phyloP scores from a whole-genome alignment of 1,140 invertebrate species.

The Linepithema humile region DNA sequence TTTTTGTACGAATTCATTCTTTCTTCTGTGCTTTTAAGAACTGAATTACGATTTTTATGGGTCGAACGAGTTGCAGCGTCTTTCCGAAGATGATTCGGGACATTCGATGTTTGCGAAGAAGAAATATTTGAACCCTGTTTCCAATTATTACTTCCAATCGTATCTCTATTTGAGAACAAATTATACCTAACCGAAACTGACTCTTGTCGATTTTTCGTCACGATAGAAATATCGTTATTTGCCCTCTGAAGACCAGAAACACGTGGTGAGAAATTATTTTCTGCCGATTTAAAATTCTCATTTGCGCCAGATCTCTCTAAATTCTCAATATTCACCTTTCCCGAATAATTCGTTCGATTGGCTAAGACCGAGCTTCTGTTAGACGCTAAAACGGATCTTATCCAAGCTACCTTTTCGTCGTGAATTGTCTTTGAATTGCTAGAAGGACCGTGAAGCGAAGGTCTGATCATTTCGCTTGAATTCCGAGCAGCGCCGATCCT shows the following conservation, averaged over 20 bases:
- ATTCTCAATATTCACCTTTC: not conserved
- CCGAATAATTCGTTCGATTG: not conserved
- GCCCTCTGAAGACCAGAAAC: not conserved
- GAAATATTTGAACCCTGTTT: not conserved
- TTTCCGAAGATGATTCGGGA: not conserved
- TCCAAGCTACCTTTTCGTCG: not conserved
- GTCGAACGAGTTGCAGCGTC: not conserved
- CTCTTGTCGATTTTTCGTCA: not conserved
- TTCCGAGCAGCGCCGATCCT: not conserved
- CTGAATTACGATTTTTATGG: not conserved
- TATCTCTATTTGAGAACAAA: not conserved
- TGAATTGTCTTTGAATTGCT: not conserved
- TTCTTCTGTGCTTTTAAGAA: not conserved
- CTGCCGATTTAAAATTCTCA: not conserved
- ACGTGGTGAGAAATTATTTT: not conserved
- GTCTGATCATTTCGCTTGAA: not conserved
- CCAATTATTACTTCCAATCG: not conserved
- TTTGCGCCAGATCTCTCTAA: slow-evolving; percentile 2
- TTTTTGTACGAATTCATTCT: not conserved
- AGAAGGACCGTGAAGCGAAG: not conserved
- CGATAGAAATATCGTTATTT: not conserved
- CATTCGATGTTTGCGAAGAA: not conserved
- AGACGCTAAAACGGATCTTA: not conserved
- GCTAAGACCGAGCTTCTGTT: not conserved
- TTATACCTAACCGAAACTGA: not conserved